Conservation (phyloP, 2,113 vertebrate genomes). For the Spea bombifrons region DNA sequence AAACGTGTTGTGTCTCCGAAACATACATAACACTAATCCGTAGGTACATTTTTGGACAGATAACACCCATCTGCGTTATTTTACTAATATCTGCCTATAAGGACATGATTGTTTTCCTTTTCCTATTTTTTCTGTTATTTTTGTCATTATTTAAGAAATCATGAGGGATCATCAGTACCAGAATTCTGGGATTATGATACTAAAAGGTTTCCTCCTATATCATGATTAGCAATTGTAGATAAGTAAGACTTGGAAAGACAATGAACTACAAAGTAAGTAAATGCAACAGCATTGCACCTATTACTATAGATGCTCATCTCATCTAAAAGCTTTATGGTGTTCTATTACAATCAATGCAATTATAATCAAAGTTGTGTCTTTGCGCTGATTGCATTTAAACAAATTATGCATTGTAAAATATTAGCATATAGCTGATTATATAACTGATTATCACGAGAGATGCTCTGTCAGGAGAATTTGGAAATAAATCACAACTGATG, state of each 20-base stretch:
- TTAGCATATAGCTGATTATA: constrained; percentile 18
- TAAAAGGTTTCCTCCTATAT: too few species aligned
- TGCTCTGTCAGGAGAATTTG: not conserved
- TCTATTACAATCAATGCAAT: constrained; percentile 15
- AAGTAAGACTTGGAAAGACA: not conserved
- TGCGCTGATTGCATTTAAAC: constrained; percentile 27
- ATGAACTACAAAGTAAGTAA: not conserved
- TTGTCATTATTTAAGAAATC: not conserved
- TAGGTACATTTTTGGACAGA: too few species aligned
- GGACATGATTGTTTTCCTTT: too few species aligned
- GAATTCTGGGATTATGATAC: not conserved
- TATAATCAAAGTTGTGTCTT: not conserved
- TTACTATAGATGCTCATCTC: not conserved
- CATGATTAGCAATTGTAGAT: not conserved
- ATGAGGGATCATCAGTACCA: not conserved
- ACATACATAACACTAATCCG: too few species aligned
- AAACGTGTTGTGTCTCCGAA: too few species aligned
- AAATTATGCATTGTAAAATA: not conserved
- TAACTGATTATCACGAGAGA: not conserved
- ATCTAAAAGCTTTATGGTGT: constrained; percentile 1
- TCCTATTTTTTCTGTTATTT: not conserved
- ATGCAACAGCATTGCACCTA: not conserved
- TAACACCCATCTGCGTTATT: too few species aligned
- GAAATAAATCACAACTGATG: not conserved
- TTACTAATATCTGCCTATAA: too few species aligned